Base-by-base conservation (phyloP, 2,113 vertebrate genomes). In the Talpa occidentalis region DNA sequence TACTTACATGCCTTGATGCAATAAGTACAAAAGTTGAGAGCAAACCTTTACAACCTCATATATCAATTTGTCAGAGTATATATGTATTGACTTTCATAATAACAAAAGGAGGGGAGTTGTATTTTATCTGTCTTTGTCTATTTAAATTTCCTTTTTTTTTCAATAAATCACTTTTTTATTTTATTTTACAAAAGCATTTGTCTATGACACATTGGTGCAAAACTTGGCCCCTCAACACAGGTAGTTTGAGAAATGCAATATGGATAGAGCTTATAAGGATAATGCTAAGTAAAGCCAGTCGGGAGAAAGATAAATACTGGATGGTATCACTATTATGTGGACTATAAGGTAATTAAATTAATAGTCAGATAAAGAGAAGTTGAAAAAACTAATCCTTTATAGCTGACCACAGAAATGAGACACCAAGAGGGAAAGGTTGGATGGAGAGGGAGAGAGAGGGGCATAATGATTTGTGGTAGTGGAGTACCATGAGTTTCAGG, bases 71-170 rank as follows among this genome's bases (percentile, higher is more conserved):
- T 42, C 32, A 74, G 11, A 66, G 19, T 76, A 72, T 90, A 14
- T 67, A 54, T 40, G 30, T 93, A 47, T 40, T 88, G 37, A 84
- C 37, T 92, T 28, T 47, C 21, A 28, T 40, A 85, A 40, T 60
- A 62, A 90, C 47, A 73, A 80, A 70, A 12, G 56, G 12, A 17
- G 19, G 26, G 19, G 17, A 19, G 52, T 81, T 88, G 22, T 24
- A 60, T 59, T 78, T 81, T 54, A 22, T 64, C 37, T 88, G n/a
- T 52, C n/a, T 90, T 47, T 67, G 5, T 47, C 24, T 90, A 56
- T 94, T 73, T 26, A 67, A 76, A 81, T 85, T 94, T 88, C 3
- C 42, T 11, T 66, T 94, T 11, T 66, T 94, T 91, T 62, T 76
- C 1, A 78, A 28, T 59, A 44, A 78, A 56, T 88, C 7, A 37